These are phyloP conservation scores for Antheraea mylitta DNA, from an alignment of 1,140 invertebrate species.

Conservation along the genomic window DNA sequence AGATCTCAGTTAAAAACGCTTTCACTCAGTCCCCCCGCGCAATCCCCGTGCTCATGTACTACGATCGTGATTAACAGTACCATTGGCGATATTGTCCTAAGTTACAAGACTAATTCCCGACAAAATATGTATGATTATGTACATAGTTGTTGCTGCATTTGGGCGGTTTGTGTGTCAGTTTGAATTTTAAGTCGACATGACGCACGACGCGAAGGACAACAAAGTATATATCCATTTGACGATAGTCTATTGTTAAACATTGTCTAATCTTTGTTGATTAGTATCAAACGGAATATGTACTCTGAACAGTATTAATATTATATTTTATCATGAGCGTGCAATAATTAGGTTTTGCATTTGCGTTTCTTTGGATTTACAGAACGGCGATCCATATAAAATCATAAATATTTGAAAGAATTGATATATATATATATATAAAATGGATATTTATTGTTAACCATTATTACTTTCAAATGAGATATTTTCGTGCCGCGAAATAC, in stretches of 20 bases:
- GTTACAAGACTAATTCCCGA: not conserved
- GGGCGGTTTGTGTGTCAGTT: conserved; percentile 32
- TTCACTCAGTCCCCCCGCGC: conserved; percentile 48
- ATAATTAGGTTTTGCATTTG: too few species aligned
- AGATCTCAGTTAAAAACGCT: conserved; percentile 65
- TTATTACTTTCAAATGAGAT: not conserved
- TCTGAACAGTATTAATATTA: not conserved
- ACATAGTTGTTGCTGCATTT: conserved; percentile 14
- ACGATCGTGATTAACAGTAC: conserved; percentile 16
- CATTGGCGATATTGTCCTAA: conserved; percentile 18
- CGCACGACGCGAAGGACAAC: conserved; percentile 20
- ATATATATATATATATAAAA: too few species aligned
- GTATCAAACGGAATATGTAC: not conserved
- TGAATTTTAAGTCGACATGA: conserved; percentile 24
- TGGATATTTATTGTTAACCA: not conserved
- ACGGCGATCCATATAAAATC: too few species aligned
- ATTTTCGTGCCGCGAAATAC: not conserved
- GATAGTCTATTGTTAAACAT: not conserved
- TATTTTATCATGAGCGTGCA: too few species aligned
- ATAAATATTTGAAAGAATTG: too few species aligned
- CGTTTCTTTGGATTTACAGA: too few species aligned
- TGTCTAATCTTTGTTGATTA: not conserved
- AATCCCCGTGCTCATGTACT: conserved; percentile 10
- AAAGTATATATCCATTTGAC: conserved; percentile 6
- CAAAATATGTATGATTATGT: not conserved